A percentile compares a stretch with the other conserved stretches of the same genome.
These are phyloP conservation scores for Harpegnathos saltator DNA, from an alignment of 1,140 invertebrate species.

Conservation along the genomic window DNA sequence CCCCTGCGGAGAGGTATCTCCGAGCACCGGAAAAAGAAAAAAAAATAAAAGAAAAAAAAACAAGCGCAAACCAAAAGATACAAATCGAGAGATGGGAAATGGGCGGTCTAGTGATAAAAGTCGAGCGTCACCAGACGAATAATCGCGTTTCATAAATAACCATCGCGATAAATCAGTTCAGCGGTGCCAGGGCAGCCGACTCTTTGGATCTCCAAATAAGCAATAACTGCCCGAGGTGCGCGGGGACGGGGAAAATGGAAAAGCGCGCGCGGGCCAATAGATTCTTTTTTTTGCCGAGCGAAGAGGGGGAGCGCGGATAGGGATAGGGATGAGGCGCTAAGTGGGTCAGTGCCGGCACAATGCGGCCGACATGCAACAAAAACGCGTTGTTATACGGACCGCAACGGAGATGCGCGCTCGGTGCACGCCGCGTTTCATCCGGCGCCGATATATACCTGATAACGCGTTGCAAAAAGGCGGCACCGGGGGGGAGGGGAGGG, in stretches of 20 bases:
- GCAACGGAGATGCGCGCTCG: constrained; percentile 56
- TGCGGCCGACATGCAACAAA: constrained; percentile 58
- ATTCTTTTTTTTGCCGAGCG: constrained; percentile 29
- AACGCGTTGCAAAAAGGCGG: constrained; percentile 68
- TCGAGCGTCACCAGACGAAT: constrained; percentile 36
- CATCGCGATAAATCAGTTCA: constrained; percentile 43
- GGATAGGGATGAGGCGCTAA: constrained; percentile 52
- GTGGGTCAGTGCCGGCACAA: constrained; percentile 60
- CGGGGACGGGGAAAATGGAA: constrained; percentile 30
- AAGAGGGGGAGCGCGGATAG: not conserved
- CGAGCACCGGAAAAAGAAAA: too few species aligned
- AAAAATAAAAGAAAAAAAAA: too few species aligned
- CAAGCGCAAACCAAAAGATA: not conserved
- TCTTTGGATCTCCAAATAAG: constrained; percentile 56
- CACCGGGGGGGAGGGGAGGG: too few species aligned
- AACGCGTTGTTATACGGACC: constrained; percentile 68
- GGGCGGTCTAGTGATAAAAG: constrained; percentile 21
- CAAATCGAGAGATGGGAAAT: not conserved
- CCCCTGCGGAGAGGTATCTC: too few species aligned
- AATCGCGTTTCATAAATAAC: constrained; percentile 52
- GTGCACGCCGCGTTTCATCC: constrained; percentile 61
- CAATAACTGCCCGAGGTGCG: constrained; percentile 41
- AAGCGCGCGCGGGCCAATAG: constrained; percentile 22
- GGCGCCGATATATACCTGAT: constrained; percentile 64
- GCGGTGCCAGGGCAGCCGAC: not conserved